Evolutionary conservation across 2,113 vertebrate genomes (phyloP).

Genomic region (Callaeas wilsoni): DNA sequence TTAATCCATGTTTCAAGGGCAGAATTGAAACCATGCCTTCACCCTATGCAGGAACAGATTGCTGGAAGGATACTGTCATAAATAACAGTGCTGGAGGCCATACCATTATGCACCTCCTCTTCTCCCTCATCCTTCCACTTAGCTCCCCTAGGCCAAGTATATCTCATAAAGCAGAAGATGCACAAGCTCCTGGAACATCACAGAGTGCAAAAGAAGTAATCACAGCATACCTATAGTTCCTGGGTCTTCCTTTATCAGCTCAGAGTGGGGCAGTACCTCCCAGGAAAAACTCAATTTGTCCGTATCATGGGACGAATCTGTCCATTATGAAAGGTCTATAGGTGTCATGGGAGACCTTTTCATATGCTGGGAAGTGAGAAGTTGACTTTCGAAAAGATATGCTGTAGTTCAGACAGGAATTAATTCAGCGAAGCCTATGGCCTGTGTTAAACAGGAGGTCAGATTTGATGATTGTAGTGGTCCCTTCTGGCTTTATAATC

Average conservation of each 20-base stretch:
- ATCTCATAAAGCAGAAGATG: conserved; percentile 63
- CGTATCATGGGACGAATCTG: conserved; percentile 30
- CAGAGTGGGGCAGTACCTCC: conserved; percentile 46
- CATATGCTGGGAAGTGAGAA: conserved; percentile 59
- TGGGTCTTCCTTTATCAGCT: conserved; percentile 39
- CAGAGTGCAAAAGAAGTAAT: conserved; percentile 51
- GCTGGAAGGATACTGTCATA: conserved; percentile 67
- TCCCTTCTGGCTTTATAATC: conserved; percentile 47
- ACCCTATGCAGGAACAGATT: conserved; percentile 52
- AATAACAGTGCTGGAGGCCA: conserved; percentile 65
- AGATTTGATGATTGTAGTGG: conserved; percentile 24
- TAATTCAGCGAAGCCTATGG: conserved; percentile 42
- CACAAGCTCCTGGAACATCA: conserved; percentile 60
- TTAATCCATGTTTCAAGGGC: conserved; percentile 77
- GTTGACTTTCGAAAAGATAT: conserved; percentile 63
- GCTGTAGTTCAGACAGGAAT: conserved; percentile 56
- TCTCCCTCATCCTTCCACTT: conserved; percentile 53
- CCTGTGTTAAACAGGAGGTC: conserved; percentile 56
- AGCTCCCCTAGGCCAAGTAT: conserved; percentile 58
- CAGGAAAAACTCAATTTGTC: conserved; percentile 53
- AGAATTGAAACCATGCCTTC: conserved; percentile 72
- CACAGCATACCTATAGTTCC: conserved; percentile 33
- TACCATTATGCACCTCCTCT: conserved; percentile 39
- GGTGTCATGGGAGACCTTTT: conserved; percentile 52
- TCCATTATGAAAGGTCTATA: conserved; percentile 42